Percentiles rank a stretch among this genome's conserved stretches.
Conservation (phyloP, 2,888 invertebrate species). For the Cataglyphis livida region DNA sequence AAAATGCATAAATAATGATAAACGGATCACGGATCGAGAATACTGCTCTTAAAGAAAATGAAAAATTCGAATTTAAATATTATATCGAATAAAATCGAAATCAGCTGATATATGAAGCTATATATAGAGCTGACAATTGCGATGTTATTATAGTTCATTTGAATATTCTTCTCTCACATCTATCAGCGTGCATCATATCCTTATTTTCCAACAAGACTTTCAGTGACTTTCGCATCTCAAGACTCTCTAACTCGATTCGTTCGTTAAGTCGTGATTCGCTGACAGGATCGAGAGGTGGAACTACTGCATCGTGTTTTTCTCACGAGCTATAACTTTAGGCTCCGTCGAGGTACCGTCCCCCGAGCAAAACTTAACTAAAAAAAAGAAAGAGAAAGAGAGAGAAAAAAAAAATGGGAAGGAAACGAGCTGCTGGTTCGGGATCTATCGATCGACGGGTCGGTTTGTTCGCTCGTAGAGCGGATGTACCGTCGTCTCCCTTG, state of each 20-base stretch:
- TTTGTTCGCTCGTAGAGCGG: conserved; percentile 18
- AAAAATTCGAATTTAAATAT: neutral
- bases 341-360: conserved; percentile 18
- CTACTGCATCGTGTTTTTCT: conserved; percentile 39
- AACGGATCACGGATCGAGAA: neutral
- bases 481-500: conserved; percentile 19
- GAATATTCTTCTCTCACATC: neutral
- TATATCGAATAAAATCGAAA: neutral
- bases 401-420: conserved; percentile 8
- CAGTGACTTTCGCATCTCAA: conserved; percentile 32
- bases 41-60: neutral
- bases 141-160: neutral
- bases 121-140: neutral
- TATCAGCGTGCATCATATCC: conserved; percentile 9
- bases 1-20: neutral
- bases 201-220: conserved; percentile 32
- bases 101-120: too few species aligned
- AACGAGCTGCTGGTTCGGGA: conserved; percentile 26
- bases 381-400: neutral
- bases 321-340: conserved; percentile 48
- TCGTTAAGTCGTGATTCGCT: conserved; percentile 47
- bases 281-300: conserved; percentile 5
- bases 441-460: conserved; percentile 47
- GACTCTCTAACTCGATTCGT: conserved; percentile 36
- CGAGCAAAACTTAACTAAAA: conserved; percentile 20